Evolutionary conservation across 1,140 invertebrate genomes (phyloP), one percentile per base, ranked within the genome.

Genomic region (Chrysoperla carnea): DNA sequence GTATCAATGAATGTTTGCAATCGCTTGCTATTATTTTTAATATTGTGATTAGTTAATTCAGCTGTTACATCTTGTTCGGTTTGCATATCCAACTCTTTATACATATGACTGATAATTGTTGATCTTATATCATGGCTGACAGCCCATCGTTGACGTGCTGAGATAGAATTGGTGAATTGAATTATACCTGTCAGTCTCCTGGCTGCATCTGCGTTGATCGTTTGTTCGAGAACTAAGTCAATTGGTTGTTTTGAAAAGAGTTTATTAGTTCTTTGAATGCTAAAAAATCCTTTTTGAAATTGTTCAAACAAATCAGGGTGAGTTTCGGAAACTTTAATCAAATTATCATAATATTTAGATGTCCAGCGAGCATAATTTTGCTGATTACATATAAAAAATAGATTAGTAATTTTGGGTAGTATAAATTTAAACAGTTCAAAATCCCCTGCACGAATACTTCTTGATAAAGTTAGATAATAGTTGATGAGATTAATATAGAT

Each of bases 121-220:
- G n/a, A n/a, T n/a, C n/a, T n/a, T n/a, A n/a, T n/a, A n/a, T n/a
- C n/a, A n/a, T n/a, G n/a, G n/a, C n/a, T n/a, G n/a, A n/a, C n/a
- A n/a, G n/a, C n/a, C n/a, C n/a, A n/a, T n/a, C n/a, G n/a, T n/a
- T n/a, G n/a, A n/a, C n/a, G n/a, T n/a, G n/a, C n/a, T n/a, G n/a
- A n/a, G n/a, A n/a, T n/a, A n/a, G 48, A 50, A 41, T 52, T 50
- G 13, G 50, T 52, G 31, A 51, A 48, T 6, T 50, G 44, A 12
- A 43, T 40, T 33, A 47, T 43, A 14, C 46, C 45, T n/a, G 29
- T 43, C 2, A 47, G 40, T 29, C 41, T 23, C 5, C 17, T 2
- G 2, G 17, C 37, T 17, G 42, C 29, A 44, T 44, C 45, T 40
- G 48, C 46, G 12, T 47, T 45, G 31, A 41, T 41, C 4, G 42